Evolutionary conservation across 1,140 invertebrate genomes (phyloP).

Genomic region (Euwallacea fornicatus): DNA sequence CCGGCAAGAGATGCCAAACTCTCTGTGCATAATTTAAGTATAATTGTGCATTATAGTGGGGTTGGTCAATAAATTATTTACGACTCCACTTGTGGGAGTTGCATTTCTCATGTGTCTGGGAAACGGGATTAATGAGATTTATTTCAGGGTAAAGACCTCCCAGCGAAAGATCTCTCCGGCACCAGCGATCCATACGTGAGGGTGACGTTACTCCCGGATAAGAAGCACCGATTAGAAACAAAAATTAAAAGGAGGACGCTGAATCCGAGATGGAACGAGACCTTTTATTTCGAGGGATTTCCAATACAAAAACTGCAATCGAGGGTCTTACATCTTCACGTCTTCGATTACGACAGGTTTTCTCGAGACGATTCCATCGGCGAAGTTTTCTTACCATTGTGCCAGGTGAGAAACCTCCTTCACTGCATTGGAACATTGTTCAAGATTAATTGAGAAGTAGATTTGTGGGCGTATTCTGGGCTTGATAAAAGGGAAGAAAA

Average conservation of each 20-base stretch:
- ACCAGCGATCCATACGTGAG: conserved; percentile 92
- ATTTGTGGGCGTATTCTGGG: too few relatives aligned
- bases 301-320: conserved; percentile 91
- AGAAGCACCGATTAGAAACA: conserved; percentile 93
- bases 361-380: conserved; percentile 94
- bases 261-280: conserved; percentile 97
- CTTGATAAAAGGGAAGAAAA: too few relatives aligned
- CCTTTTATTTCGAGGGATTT: conserved; percentile 96
- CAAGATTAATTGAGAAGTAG: too few relatives aligned
- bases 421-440: too few relatives aligned
- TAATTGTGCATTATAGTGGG: neutral
- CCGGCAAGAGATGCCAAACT: too few relatives aligned
- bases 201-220: conserved; percentile 92
- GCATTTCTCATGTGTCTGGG: neutral
- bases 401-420: conserved; percentile 68
- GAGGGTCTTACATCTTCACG: conserved; percentile 88
- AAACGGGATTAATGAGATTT: neutral
- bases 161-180: conserved; percentile 91
- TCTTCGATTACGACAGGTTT: conserved; percentile 95
- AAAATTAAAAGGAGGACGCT: conserved; percentile 95
- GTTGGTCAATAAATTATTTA: neutral
- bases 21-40: neutral
- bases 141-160: conserved; percentile 84
- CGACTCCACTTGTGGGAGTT: neutral
- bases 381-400: conserved; percentile 91